Percentiles rank a stretch among this genome's conserved stretches.
Conservation (phyloP, 2,888 invertebrate genomes). For the Sussaba pulchella region DNA sequence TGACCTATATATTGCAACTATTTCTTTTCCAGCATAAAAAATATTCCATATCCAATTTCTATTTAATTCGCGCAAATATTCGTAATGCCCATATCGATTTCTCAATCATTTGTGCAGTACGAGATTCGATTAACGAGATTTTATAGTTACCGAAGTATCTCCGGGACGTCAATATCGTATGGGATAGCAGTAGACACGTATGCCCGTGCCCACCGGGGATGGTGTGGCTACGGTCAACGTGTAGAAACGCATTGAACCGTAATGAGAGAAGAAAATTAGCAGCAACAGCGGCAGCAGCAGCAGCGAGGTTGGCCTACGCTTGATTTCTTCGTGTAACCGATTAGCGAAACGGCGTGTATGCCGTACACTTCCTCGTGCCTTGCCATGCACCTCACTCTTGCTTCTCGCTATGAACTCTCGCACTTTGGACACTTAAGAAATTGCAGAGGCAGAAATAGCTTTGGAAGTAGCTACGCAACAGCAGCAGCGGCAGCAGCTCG, state of each 20-base stretch:
- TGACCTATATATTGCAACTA: too few relatives aligned
- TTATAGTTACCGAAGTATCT: constrained; percentile 9
- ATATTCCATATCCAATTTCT: too few relatives aligned
- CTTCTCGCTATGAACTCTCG: constrained; percentile 15
- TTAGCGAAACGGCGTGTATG: constrained; percentile 60
- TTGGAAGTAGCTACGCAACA: constrained; percentile 1
- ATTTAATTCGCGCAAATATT: too few relatives aligned
- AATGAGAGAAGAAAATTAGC: constrained; percentile 76
- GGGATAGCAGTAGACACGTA: constrained; percentile 11
- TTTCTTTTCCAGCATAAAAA: too few relatives aligned
- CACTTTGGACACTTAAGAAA: constrained; percentile 41
- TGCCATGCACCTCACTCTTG: constrained; percentile 10
- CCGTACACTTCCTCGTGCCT: constrained; percentile 65
- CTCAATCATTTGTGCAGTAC: constrained; percentile 10
- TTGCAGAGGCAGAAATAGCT: background rate
- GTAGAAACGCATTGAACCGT: constrained; percentile 71
- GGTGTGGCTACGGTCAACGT: constrained; percentile 47
- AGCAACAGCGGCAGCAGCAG: constrained; percentile 68
- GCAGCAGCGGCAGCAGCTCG: constrained; percentile 2
- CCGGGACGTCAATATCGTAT: constrained; percentile 14
- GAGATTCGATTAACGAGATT: constrained; percentile 55
- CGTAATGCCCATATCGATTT: constrained; percentile 26
- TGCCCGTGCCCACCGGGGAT: background rate
- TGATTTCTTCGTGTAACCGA: constrained; percentile 68
- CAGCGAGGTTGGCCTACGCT: constrained; percentile 54